A percentile compares a stretch with the other conserved stretches of the same genome.
Evolutionary conservation across 2,888 invertebrate genomes (phyloP).

Genomic region (Sphecodes monilicornis): DNA sequence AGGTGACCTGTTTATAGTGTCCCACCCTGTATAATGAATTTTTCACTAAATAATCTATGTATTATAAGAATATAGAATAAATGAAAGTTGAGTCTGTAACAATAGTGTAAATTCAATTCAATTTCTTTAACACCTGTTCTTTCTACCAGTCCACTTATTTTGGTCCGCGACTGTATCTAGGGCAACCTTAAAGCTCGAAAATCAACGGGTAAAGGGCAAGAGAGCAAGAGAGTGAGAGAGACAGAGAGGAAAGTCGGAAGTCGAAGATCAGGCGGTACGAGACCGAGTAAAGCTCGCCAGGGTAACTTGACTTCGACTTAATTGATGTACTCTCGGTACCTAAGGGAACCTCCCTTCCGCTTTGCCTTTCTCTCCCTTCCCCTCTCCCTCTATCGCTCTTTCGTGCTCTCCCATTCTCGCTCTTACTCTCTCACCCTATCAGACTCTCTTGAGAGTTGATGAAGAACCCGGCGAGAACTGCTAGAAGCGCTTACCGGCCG

Average conservation of each 20-base stretch:
- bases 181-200: neutral
- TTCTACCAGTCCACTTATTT: no score
- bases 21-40: no score
- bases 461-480: conserved; percentile 17
- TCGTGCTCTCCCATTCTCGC: no score
- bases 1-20: no score
- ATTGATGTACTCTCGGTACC: conserved; percentile 66
- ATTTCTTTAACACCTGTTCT: no score
- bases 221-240: neutral
- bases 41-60: no score
- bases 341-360: conserved; percentile 29
- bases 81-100: no score
- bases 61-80: no score
- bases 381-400: neutral
- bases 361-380: conserved; percentile 4
- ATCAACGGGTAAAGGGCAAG: neutral
- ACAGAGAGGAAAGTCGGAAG: neutral
- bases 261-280: conserved; percentile 63
- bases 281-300: conserved; percentile 65
- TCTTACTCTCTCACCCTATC: neutral
- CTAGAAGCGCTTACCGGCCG: neutral
- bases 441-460: conserved; percentile 19
- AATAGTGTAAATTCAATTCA: no score
- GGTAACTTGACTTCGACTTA: conserved; percentile 75
- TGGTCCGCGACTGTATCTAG: no score